phyloP scores from a whole-genome alignment of 1,140 invertebrate species.

The Atta texana region DNA sequence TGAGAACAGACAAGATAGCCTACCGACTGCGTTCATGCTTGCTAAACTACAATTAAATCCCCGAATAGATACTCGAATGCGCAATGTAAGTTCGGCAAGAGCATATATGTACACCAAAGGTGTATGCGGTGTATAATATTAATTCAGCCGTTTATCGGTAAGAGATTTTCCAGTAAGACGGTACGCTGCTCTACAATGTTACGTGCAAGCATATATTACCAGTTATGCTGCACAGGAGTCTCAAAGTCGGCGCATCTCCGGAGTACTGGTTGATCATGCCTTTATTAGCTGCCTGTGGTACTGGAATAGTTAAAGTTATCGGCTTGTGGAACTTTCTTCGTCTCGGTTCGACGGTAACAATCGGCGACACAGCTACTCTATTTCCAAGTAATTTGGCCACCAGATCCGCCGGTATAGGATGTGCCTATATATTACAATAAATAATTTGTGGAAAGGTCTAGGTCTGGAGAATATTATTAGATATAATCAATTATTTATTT shows the following conservation, averaged over 20 bases:
- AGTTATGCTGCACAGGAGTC: conserved; percentile 97
- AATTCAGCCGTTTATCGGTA: conserved; percentile 75
- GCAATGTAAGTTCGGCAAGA: conserved; percentile 63
- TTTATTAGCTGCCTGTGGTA: conserved; percentile 94
- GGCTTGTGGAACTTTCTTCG: conserved; percentile 98
- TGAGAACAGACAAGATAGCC: conserved; percentile 73
- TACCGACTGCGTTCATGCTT: conserved; percentile 70
- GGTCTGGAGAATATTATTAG: background rate
- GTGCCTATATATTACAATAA: conserved; percentile 89
- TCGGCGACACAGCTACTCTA: conserved; percentile 96
- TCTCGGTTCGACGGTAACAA: conserved; percentile 98
- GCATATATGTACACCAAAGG: conserved; percentile 34
- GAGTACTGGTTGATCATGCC: conserved; percentile 96
- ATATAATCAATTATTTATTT: background rate
- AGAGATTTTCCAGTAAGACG: conserved; percentile 83
- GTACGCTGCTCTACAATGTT: conserved; percentile 81
- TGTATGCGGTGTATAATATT: conserved; percentile 64
- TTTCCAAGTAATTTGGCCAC: conserved; percentile 95
- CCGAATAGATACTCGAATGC: conserved; percentile 58
- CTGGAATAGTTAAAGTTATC: conserved; percentile 97
- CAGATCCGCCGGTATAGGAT: conserved; percentile 94
- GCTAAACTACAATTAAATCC: conserved; percentile 68
- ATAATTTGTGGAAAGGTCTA: background rate
- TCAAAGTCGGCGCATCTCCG: conserved; percentile 92
- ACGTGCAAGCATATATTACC: conserved; percentile 88